Evolutionary conservation across 2,113 vertebrate species (phyloP), one percentile per base, ranked within the genome.

Genomic region (Microcebus lehilahytsara): DNA sequence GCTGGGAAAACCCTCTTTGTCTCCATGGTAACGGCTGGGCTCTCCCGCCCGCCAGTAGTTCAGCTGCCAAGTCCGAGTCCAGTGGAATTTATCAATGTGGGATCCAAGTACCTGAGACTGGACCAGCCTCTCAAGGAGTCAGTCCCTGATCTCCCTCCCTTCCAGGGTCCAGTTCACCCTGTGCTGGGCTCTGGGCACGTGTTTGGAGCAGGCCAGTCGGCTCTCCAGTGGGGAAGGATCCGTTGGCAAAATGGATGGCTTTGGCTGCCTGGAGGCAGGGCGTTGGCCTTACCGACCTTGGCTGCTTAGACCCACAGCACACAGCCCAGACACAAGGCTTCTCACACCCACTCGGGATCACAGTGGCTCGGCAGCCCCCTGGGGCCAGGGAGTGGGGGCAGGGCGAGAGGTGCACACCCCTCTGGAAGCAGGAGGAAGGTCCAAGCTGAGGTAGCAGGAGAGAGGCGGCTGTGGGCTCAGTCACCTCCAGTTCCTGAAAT

Each of bases 371-470:
- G 1, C 22, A 13, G 58, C 37, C 25, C 56, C 60, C 53, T 2
- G n/a, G 67, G 77, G 34, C 81, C 22, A 25, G 89, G 67, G 78
- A 30, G 32, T 75, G 30, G 1, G 22, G 51, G 58, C 3, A 12
- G 20, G 56, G 67, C 23, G 5, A 84, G 53, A 67, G 77, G 32
- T 42, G 60, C 22, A 32, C 14, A 53, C 42, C 23, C 80, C 67
- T 78, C 0, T 1, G 6, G 42, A 89, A 58, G 89, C 51, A 11
- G 71, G 53, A 53, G 66, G 86, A 53, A 72, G 77, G 49, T 64
- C 62, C 81, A 94, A 85, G 95, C 92, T 98, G 98, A 98, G 98
- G 98, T 98, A 98, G 98, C 87, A 96, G 83, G 79, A 91, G 46
- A 49, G 60, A 95, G 87, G 84, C 2, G 66, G 88, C 85, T 53